Conservation (phyloP, 2,113 vertebrate genomes). For the Zootoca vivipara region DNA sequence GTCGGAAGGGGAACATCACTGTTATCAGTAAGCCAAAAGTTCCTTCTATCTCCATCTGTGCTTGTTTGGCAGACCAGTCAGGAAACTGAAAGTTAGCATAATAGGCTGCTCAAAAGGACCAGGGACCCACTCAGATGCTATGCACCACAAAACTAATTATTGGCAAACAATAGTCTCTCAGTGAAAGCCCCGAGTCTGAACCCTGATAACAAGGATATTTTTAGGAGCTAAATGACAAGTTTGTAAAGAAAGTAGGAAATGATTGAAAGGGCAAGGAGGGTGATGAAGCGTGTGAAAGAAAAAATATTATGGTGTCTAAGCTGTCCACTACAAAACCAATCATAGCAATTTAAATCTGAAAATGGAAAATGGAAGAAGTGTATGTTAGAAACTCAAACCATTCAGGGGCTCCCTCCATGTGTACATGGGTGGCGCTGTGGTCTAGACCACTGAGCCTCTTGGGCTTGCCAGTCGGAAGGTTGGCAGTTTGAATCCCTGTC, state of each 20-base stretch:
- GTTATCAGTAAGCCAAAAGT: background rate
- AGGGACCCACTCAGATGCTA: background rate
- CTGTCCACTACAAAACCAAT: background rate
- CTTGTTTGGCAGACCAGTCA: conserved; percentile 13
- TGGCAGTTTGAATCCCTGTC: no score
- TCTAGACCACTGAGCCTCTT: background rate
- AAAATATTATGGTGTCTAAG: background rate
- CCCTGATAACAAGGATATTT: background rate
- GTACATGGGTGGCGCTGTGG: background rate
- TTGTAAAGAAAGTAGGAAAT: background rate
- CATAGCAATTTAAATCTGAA: background rate
- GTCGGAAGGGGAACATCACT: background rate
- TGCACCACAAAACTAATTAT: background rate
- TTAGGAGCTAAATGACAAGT: background rate
- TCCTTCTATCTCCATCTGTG: conserved; percentile 1
- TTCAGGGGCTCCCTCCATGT: background rate
- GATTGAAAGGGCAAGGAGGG: background rate
- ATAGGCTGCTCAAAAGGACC: background rate
- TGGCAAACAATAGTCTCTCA: background rate
- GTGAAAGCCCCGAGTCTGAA: background rate
- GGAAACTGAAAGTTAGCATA: conserved; percentile 6
- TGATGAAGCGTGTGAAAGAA: background rate
- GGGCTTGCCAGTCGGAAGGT: no score
- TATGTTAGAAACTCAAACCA: background rate
- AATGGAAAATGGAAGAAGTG: background rate